Base-by-base conservation (phyloP, 2,113 vertebrate genomes). In the Haemorhous mexicanus region DNA sequence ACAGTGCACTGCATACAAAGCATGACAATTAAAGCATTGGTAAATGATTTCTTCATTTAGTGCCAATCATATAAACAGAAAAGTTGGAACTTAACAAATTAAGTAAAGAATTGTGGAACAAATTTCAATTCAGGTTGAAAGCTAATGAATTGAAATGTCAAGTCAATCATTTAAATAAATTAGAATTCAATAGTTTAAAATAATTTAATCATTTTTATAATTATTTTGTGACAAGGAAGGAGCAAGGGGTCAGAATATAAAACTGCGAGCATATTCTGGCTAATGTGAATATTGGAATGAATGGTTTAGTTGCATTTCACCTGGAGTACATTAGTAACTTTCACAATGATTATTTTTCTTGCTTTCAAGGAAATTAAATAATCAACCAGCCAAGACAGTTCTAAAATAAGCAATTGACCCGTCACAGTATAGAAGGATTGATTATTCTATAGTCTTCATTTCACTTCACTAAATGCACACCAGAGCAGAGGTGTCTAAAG, bases 331-430 rank as follows among this genome's bases (percentile, higher is more conserved):
- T 97, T 97, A 95, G 70, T 88, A 94, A 96, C 87, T 82, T 96
- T 89, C 81, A 74, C 68, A 89, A 87, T 94, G 93, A 97, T 94
- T 96, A 92, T 96, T 97, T 97, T 95, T 95, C 93, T 91, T 90
- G 90, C 87, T 97, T 96, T 96, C 94, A 95, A 95, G 91, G 86
- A 97, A 97, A 96, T 97, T 93, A 91, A 97, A 96, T 95, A 91
- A 90, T 92, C 90, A 94, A 58, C 69, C 66, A 91, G 82, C 93
- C 92, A 96, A 93, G 85, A 94, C 86, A 84, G 56, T 80, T 92
- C 79, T 90, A 92, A 96, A 96, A 96, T 79, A 96, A 94, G 91
- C 91, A 90, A 80, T 86, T 90, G 90, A 83, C 76, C 64, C 21
- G n/a, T 82, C 93, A 83, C n/a, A 69, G 56, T 19, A 47, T 55